Conservation (phyloP, 2,888 invertebrate genomes). For the Drosophila rellima region DNA sequence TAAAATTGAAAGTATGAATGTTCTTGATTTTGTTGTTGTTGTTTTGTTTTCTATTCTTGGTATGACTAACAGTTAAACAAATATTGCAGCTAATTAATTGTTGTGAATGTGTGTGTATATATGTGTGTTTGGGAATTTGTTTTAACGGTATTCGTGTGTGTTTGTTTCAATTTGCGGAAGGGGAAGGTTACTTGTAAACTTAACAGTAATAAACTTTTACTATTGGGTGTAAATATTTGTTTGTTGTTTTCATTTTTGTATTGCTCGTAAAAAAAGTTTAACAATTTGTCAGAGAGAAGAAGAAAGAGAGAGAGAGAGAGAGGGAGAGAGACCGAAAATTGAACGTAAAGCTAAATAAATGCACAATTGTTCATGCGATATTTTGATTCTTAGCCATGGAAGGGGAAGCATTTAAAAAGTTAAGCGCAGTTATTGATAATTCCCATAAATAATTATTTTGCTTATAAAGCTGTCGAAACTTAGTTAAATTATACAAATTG, state of each 20-base stretch:
- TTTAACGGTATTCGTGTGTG: conserved; percentile 32
- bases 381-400: conserved; percentile 71
- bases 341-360: conserved; percentile 76
- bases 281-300: conserved; percentile 38
- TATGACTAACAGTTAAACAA: conserved; percentile 71
- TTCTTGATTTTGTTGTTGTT: conserved; percentile 7
- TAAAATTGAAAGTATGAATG: conserved; percentile 45
- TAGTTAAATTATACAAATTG: conserved; percentile 45
- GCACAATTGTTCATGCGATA: conserved; percentile 62
- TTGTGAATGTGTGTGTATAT: conserved; percentile 28
- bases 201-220: conserved; percentile 72
- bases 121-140: background rate
- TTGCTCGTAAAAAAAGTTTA: conserved; percentile 44
- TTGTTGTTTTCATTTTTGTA: conserved; percentile 22
- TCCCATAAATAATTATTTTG: conserved; percentile 25
- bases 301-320: conserved; percentile 25
- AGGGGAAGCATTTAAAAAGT: conserved; percentile 53
- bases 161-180: conserved; percentile 17
- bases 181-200: conserved; percentile 56
- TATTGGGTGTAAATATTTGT: conserved; percentile 57
- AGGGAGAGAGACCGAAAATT: conserved; percentile 28
- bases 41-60: conserved; percentile 15
- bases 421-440: conserved; percentile 42
- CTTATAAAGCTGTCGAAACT: conserved; percentile 35
- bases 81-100: conserved; percentile 64